Evolutionary conservation across 2,797 vertebrate species (phyloP).

Genomic region (Sebastes elongatus): DNA sequence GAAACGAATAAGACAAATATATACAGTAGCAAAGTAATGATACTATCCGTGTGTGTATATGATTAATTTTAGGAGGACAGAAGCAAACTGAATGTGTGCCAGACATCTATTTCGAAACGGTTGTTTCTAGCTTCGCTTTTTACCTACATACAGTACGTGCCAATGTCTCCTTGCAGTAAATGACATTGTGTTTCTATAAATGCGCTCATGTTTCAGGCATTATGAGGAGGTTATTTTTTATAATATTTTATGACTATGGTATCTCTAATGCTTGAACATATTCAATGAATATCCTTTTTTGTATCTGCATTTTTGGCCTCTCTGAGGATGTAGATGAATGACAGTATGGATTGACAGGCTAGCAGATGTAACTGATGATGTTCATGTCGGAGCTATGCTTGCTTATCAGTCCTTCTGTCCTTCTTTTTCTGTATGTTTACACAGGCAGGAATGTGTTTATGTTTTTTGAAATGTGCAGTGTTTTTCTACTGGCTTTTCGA

Average conservation of each 20-base stretch:
- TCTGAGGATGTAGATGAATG: conserved; percentile 19
- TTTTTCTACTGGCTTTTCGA: conserved; percentile 52
- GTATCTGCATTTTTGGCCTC: conserved; percentile 16
- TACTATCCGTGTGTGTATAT: conserved; percentile 17
- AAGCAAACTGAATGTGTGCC: not conserved
- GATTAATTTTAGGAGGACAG: not conserved
- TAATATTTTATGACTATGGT: conserved; percentile 9
- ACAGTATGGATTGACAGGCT: not conserved
- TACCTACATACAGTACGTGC: conserved; percentile 21
- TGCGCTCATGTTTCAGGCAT: conserved; percentile 15
- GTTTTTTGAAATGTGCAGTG: conserved; percentile 55
- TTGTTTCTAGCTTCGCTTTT: conserved; percentile 41
- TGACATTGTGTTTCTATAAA: conserved; percentile 25
- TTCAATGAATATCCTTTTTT: conserved; percentile 23
- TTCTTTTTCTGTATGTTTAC: conserved; percentile 41
- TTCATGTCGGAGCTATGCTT: conserved; percentile 12
- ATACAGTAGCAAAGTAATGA: conserved; percentile 48
- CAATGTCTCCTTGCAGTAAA: conserved; percentile 18
- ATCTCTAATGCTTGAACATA: conserved; percentile 37
- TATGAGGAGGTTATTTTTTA: conserved; percentile 20
- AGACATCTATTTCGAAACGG: conserved; percentile 12
- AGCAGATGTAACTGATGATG: conserved; percentile 18
- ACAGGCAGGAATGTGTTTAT: conserved; percentile 33
- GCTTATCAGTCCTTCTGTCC: not conserved
- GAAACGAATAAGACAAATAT: conserved; percentile 24